Evolutionary conservation across 2,113 vertebrate species (phyloP).

Genomic region (Salvelinus alpinus): DNA sequence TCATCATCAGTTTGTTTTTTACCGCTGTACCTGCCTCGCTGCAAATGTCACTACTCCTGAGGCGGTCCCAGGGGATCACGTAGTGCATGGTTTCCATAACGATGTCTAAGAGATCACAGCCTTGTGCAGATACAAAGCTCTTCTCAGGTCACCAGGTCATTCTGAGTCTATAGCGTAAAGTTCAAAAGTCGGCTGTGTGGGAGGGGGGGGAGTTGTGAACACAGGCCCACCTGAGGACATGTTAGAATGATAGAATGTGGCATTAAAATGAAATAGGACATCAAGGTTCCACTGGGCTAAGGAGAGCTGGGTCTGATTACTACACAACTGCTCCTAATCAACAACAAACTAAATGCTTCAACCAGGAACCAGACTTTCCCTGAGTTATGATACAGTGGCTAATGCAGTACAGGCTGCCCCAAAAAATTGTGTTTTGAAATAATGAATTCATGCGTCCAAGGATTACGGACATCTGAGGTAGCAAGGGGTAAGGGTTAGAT

Average conservation of each 20-base stretch:
- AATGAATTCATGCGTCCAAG: slow-evolving; percentile 51
- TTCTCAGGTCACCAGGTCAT: slow-evolving; percentile 21
- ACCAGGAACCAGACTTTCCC: slow-evolving; percentile 53
- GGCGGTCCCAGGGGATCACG: neutral
- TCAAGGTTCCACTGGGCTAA: slow-evolving; percentile 33
- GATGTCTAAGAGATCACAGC: slow-evolving; percentile 19
- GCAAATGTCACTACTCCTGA: slow-evolving; percentile 22
- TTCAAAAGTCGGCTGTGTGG: slow-evolving; percentile 19
- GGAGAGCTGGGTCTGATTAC: slow-evolving; percentile 55
- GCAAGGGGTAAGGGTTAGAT: neutral
- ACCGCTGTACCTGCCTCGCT: neutral
- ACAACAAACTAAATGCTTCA: slow-evolving; percentile 49
- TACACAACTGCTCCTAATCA: slow-evolving; percentile 58
- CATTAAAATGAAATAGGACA: slow-evolving; percentile 55
- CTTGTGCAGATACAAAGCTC: slow-evolving; percentile 22
- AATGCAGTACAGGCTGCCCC: slow-evolving; percentile 60
- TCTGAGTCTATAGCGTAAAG: slow-evolving; percentile 26
- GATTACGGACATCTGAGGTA: slow-evolving; percentile 45
- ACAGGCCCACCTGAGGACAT: slow-evolving; percentile 33
- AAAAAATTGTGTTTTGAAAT: slow-evolving; percentile 33
- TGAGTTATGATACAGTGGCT: slow-evolving; percentile 67
- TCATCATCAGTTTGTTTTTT: neutral
- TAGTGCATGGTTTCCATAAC: slow-evolving; percentile 9
- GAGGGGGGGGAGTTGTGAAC: neutral
- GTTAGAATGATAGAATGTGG: slow-evolving; percentile 42